Percentiles rank a stretch among this genome's conserved stretches.
Conservation (phyloP, 2,888 invertebrate species). For the Isoperla grammatica region DNA sequence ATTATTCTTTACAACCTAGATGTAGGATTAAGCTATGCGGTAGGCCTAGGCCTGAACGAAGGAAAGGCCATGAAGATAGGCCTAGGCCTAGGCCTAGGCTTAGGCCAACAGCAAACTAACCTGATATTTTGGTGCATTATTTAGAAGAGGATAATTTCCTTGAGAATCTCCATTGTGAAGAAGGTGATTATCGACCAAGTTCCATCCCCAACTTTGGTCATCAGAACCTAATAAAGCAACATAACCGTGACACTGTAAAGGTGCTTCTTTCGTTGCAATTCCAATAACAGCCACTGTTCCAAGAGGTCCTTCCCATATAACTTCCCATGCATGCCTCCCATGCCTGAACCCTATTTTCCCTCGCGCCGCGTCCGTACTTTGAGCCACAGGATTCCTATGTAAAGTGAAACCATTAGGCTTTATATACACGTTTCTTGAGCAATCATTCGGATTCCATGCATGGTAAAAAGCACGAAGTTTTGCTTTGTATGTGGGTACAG, state of each 20-base stretch:
- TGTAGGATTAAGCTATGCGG: too few relatives aligned
- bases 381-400: conserved; percentile 97
- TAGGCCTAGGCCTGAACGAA: not conserved
- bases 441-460: conserved; percentile 97
- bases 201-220: conserved; percentile 99
- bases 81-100: not conserved
- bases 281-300: conserved; percentile 98
- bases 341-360: conserved; percentile 86
- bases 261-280: conserved; percentile 89
- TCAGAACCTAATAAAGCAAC: conserved; percentile 91
- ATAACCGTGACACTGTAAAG: conserved; percentile 91
- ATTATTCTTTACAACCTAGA: too few relatives aligned
- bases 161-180: conserved; percentile 94
- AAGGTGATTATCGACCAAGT: conserved; percentile 94
- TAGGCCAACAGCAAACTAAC: too few relatives aligned
- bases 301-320: conserved; percentile 96
- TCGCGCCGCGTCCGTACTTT: conserved; percentile 93
- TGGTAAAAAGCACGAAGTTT: conserved; percentile 90
- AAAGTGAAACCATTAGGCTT: conserved; percentile 96
- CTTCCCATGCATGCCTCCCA: conserved; percentile 96
- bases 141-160: conserved; percentile 88
- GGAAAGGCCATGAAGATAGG: not conserved
- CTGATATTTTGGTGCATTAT: conserved; percentile 97
- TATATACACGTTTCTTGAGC: conserved; percentile 94
- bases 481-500: conserved; percentile 84